A percentile compares a stretch with the other conserved stretches of the same genome.
Conservation (phyloP, 1,140 invertebrate species). For the Meteorus sp. region DNA sequence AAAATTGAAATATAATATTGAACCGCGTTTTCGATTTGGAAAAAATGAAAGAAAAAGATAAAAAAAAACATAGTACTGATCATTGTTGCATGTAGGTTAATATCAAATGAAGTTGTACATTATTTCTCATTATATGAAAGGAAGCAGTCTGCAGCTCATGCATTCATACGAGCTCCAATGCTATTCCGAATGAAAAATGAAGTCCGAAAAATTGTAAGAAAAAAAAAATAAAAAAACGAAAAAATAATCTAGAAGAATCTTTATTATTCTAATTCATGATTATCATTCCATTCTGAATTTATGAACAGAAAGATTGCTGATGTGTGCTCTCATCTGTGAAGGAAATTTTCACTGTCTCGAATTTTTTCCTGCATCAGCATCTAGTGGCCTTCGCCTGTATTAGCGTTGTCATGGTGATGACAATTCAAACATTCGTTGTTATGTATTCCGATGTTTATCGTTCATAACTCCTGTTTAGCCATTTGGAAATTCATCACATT, state of each 20-base stretch:
- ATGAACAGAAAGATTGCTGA: too few species aligned
- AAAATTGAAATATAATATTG: background rate
- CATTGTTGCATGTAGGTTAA: slow-evolving; percentile 6
- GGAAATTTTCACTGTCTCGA: too few species aligned
- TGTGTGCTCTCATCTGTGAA: too few species aligned
- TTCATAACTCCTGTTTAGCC: background rate
- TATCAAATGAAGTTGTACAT: slow-evolving; percentile 23
- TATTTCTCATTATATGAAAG: slow-evolving; percentile 4
- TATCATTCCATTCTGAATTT: too few species aligned
- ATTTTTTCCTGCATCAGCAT: background rate
- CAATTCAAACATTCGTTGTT: background rate
- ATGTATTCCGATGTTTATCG: background rate
- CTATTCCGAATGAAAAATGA: slow-evolving; percentile 30
- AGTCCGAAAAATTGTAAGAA: background rate
- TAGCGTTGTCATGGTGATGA: background rate
- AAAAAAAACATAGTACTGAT: too few species aligned
- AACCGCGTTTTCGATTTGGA: slow-evolving; percentile 18
- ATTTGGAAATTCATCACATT: too few species aligned
- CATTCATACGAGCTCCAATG: slow-evolving; percentile 6
- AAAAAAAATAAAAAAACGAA: background rate
- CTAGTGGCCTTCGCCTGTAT: background rate
- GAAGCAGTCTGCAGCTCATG: background rate
- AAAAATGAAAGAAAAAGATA: too few species aligned
- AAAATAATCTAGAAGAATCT: background rate
- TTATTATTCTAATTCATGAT: too few species aligned